phyloP scores from a whole-genome alignment of 2,888 invertebrate genomes.

The Phaedon cochleariae region DNA sequence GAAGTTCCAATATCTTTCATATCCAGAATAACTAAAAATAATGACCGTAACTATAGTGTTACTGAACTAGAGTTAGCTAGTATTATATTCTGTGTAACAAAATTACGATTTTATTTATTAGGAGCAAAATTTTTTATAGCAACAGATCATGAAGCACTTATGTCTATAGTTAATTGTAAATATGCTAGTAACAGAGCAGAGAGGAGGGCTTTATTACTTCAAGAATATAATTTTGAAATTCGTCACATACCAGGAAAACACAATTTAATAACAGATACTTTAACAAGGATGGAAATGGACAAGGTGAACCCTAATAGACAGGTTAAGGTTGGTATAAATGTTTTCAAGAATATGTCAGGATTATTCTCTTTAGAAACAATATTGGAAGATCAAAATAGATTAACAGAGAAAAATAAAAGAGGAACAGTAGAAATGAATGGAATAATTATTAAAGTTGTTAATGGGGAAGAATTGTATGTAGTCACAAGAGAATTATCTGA shows the following conservation, averaged over 20 bases:
- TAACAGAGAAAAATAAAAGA: conserved; percentile 7
- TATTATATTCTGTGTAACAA: no score
- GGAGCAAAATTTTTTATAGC: no score
- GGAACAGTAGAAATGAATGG: not conserved
- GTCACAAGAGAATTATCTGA: not conserved
- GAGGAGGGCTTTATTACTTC: conserved; percentile 17
- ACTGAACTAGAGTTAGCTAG: no score
- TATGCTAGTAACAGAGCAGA: conserved; percentile 17
- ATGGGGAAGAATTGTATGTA: conserved; percentile 12
- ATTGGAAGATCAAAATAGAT: conserved; percentile 2
- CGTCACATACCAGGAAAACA: conserved; percentile 13
- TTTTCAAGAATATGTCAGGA: not conserved
- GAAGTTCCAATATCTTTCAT: no score
- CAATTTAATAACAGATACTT: conserved; percentile 12
- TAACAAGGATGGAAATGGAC: conserved; percentile 8
- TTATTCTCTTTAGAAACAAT: conserved; percentile 10
- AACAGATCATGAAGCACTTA: no score
- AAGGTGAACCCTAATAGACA: no score
- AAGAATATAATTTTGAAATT: conserved; percentile 20
- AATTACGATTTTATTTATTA: no score
- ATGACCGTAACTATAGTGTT: no score
- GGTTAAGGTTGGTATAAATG: not conserved
- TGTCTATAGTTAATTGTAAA: no score
- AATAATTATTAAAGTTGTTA: conserved; percentile 3
- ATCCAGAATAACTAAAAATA: no score